A percentile compares a stretch with the other conserved stretches of the same genome.
These are phyloP conservation scores for Abrostola triplasia DNA, from an alignment of 2,888 invertebrate genomes.

Conservation along the genomic window DNA sequence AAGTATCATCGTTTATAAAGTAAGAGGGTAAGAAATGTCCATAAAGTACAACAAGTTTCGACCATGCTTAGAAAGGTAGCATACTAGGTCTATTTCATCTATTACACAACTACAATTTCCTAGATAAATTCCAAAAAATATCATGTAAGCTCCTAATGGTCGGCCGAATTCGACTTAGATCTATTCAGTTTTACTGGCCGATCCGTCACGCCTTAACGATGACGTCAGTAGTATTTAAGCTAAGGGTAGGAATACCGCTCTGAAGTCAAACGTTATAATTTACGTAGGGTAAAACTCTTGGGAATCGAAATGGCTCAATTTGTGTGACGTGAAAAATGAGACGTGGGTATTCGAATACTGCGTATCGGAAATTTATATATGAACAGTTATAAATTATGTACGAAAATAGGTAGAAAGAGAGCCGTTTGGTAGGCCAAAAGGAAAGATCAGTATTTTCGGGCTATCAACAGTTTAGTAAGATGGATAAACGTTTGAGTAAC, in stretches of 20 bases:
- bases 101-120: neutral
- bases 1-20: too few relatives aligned
- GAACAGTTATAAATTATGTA: slow-evolving; percentile 45
- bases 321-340: slow-evolving; percentile 63
- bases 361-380: slow-evolving; percentile 38
- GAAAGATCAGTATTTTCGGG: slow-evolving; percentile 7
- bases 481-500: neutral
- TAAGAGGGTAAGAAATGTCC: too few relatives aligned
- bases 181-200: slow-evolving; percentile 28
- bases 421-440: too few relatives aligned
- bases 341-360: slow-evolving; percentile 52
- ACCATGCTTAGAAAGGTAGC: too few relatives aligned
- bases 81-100: neutral
- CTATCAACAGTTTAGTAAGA: slow-evolving; percentile 14
- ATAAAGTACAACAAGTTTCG: too few relatives aligned
- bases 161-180: slow-evolving; percentile 8
- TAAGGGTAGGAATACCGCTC: slow-evolving; percentile 8
- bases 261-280: slow-evolving; percentile 53
- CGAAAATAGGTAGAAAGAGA: slow-evolving; percentile 23
- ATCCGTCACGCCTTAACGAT: slow-evolving; percentile 24
- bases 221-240: slow-evolving; percentile 28
- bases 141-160: slow-evolving; percentile 15
- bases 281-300: slow-evolving; percentile 53
- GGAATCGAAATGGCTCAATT: slow-evolving; percentile 66
- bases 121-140: neutral